phyloP scores from a whole-genome alignment of 2,888 invertebrate species.

The Therioaphis trifolii region DNA sequence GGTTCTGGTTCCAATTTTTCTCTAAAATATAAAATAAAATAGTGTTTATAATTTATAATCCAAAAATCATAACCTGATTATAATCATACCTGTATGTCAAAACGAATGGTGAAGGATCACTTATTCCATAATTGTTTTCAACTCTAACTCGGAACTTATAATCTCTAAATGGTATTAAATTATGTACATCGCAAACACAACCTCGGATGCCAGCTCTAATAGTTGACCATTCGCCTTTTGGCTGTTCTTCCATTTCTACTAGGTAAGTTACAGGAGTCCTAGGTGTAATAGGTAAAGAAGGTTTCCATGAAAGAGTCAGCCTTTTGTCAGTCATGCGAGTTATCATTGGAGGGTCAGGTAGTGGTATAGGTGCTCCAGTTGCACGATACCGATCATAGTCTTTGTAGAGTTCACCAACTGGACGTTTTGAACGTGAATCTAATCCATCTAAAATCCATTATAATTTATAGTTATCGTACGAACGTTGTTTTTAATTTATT shows the following conservation, averaged over 20 bases:
- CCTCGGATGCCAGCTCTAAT: slow-evolving; percentile 87
- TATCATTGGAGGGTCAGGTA: slow-evolving; percentile 91
- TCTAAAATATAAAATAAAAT: slow-evolving; percentile 68
- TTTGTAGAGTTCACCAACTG: slow-evolving; percentile 78
- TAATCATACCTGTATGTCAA: slow-evolving; percentile 75
- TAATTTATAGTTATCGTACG: not conserved
- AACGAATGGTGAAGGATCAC: slow-evolving; percentile 94
- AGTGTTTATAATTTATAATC: not conserved
- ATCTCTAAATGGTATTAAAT: slow-evolving; percentile 91
- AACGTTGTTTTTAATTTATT: not conserved
- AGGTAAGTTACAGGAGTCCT: slow-evolving; percentile 92
- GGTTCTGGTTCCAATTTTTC: slow-evolving; percentile 82
- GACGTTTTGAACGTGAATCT: slow-evolving; percentile 71
- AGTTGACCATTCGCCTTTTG: slow-evolving; percentile 93
- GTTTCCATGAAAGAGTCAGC: slow-evolving; percentile 92
- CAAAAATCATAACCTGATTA: not conserved
- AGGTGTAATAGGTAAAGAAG: slow-evolving; percentile 88
- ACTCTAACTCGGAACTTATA: slow-evolving; percentile 96
- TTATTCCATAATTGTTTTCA: slow-evolving; percentile 95
- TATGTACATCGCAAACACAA: slow-evolving; percentile 88
- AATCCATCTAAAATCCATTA: slow-evolving; percentile 70
- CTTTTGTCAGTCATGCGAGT: slow-evolving; percentile 91
- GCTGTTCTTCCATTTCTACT: slow-evolving; percentile 91
- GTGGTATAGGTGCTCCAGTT: slow-evolving; percentile 86
- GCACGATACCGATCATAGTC: slow-evolving; percentile 86